Evolutionary conservation across 2,888 invertebrate genomes (phyloP), one percentile per base, ranked within the genome.

Genomic region (Entomobrya multifasciata): DNA sequence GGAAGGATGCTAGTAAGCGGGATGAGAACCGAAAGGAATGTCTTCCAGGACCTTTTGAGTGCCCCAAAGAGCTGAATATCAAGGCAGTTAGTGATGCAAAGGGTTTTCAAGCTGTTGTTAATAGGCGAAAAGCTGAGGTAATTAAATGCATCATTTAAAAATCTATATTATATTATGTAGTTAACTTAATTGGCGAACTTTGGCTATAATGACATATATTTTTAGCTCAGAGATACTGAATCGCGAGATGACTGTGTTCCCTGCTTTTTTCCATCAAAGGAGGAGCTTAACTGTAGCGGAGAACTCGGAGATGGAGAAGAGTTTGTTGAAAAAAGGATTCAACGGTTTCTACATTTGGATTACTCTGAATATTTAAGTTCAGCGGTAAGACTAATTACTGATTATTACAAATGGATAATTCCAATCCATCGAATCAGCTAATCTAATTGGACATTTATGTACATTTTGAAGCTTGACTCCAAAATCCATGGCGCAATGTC

Each of bases 31-130:
- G 70, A 0, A 22, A 49, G 22, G 82, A 83, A 67, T 83, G 82
- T 47, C 22, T 25, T 15, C 82, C 82, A 70, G 80, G 80, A 41
- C 80, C 80, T 0, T 70, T 80, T 17, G 10, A 52, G 17, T 80
- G 80, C 17, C 52, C 80, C 0, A 20, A 47, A 30, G 30, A 62
- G 10, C 47, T 79, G 2, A 65, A 62, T 11, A 22, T 79, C 22
- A 79, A 79, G 22, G 47, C 22, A 6, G 47, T 22, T 4, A 44
- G 25, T 11, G 41, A 57, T 20, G 8, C 10, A n/a, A 11, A 2
- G 36, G 62, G 22, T 1, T 77, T 77, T 77, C 1, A 36, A 11
- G 22, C 55, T 8, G 17, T 57, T 55, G 22, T 57, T 1, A n/a
- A 62, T 4, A 1, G 62, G n/a, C 2, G 57, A 77, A 22, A 77